phyloP scores from a whole-genome alignment of 2,888 invertebrate species.

The Gymnosoma rotundatum region DNA sequence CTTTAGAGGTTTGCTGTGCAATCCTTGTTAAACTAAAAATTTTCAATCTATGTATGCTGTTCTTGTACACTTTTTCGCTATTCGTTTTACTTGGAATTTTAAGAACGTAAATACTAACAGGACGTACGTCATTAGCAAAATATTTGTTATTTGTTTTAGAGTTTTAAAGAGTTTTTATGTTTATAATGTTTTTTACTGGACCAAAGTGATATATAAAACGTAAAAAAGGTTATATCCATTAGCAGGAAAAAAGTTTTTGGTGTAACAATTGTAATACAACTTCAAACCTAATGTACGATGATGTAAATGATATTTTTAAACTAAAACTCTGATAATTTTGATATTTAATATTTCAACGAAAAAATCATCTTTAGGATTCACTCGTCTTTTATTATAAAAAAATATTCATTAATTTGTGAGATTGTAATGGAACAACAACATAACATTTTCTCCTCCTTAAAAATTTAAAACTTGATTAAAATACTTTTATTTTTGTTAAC shows the following conservation, averaged over 20 bases:
- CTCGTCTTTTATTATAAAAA: too few relatives aligned
- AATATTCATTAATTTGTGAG: too few relatives aligned
- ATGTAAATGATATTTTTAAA: too few relatives aligned
- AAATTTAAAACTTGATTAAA: too few relatives aligned
- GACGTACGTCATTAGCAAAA: conserved; percentile 16
- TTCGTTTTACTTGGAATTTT: conserved; percentile 36
- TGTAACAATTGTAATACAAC: too few relatives aligned
- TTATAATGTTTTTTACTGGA: neutral
- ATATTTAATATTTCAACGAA: too few relatives aligned
- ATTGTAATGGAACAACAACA: too few relatives aligned
- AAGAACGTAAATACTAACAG: conserved; percentile 9
- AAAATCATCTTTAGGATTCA: too few relatives aligned
- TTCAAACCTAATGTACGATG: too few relatives aligned
- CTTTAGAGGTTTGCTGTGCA: conserved; percentile 67
- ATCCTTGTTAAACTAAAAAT: conserved; percentile 65
- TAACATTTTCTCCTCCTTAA: too few relatives aligned
- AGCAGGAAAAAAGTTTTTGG: neutral
- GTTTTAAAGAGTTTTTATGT: conserved; percentile 22
- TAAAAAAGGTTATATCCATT: neutral
- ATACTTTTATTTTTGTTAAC: too few relatives aligned
- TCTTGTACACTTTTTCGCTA: neutral
- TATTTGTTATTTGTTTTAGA: conserved; percentile 6
- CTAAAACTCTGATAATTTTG: too few relatives aligned
- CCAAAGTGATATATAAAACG: conserved; percentile 1
- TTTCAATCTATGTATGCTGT: conserved; percentile 28